Base-by-base conservation (phyloP, 2,113 vertebrate species). In the Spheniscus mendiculus region DNA sequence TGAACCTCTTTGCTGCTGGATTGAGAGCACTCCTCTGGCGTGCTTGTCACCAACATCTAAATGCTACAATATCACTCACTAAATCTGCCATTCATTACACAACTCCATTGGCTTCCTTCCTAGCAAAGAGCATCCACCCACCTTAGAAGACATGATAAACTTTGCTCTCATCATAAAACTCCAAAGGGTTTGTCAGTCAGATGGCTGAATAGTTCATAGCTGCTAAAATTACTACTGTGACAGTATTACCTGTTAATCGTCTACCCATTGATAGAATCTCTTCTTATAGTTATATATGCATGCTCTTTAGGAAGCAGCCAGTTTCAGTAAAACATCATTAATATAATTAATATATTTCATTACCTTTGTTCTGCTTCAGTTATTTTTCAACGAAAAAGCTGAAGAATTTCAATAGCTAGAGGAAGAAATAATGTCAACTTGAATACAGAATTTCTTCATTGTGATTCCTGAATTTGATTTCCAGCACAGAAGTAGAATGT, bases 311-410 rank as follows among this genome's bases (percentile, higher is more conserved):
- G 96, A 97, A 96, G 93, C 97, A 97, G 94, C 81, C 74, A 97
- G 96, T 94, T 98, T 97, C 96, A 97, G 97, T 97, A 96, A 98
- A 98, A 97, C 90, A 97, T 97, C 93, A 97, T 98, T 99, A 98
- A 98, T 97, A 85, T 97, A 98, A 99, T 98, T 98, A 98, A 98
- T 98, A 97, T 98, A 98, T 97, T 98, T 98, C 96, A 98, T 98
- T 98, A 98, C 93, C 97, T 98, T 98, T 98, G 96, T 97, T 98
- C 97, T 96, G 94, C 98, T 94, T 98, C 97, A 96, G 78, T 86
- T 82, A 94, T 93, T 98, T 97, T 92, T 97, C 97, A 98, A 78
- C 26, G 14, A 67, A 95, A 96, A 97, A 87, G 90, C 61, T 73
- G 95, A 87, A 93, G 89, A 96, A 95, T 98, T 98, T 96, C 88